These are phyloP conservation scores for Channallabes apus DNA, from an alignment of 2,797 vertebrate genomes.

Conservation along the genomic window DNA sequence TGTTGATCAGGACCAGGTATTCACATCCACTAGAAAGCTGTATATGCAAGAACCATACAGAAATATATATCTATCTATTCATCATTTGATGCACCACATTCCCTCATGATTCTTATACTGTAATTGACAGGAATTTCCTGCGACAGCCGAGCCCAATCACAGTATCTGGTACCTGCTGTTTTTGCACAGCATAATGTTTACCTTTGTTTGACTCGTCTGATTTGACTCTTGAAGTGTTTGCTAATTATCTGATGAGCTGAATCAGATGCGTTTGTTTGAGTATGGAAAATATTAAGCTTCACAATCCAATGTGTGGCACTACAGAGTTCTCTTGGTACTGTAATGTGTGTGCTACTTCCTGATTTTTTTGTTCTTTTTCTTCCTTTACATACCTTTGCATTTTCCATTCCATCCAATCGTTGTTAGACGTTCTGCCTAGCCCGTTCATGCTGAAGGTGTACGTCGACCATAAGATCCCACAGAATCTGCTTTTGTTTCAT, in stretches of 20 bases:
- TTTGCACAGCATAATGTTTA: conserved; percentile 23
- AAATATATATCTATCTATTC: neutral
- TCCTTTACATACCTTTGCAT: neutral
- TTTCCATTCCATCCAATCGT: neutral
- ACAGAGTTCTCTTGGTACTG: neutral
- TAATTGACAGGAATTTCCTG: neutral
- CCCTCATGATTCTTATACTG: neutral
- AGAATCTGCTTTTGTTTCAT: neutral
- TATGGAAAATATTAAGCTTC: neutral
- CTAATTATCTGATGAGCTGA: conserved; percentile 34
- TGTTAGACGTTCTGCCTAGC: neutral
- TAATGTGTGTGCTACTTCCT: conserved; percentile 6
- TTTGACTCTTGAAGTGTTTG: neutral
- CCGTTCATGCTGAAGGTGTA: neutral
- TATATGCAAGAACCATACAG: neutral
- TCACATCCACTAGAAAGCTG: neutral
- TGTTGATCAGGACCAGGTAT: neutral
- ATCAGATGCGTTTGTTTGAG: conserved; percentile 16
- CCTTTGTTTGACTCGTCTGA: conserved; percentile 9
- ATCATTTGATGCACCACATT: neutral
- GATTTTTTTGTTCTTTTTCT: neutral
- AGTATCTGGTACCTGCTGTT: neutral
- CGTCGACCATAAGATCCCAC: neutral
- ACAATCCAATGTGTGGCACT: neutral
- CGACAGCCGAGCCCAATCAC: neutral